A percentile compares a stretch with the other conserved stretches of the same genome.
Conservation (phyloP, 2,113 vertebrate species). For the Melierax canorus region DNA sequence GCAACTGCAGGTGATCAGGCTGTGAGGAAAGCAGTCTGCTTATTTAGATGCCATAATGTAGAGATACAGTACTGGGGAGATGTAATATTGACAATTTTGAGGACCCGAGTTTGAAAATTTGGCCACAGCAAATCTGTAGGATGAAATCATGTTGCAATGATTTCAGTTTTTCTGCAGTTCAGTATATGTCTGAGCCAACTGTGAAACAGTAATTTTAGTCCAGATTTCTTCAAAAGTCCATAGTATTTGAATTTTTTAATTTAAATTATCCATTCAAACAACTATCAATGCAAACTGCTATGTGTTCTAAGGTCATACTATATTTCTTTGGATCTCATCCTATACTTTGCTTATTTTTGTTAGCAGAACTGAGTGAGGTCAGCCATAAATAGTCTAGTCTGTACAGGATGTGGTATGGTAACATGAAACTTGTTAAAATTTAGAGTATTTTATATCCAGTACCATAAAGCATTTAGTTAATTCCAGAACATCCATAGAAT, state of each 20-base stretch:
- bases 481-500: not conserved
- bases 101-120: not conserved
- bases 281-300: not conserved
- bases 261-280: not conserved
- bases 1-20: not conserved
- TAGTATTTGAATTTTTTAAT: not conserved
- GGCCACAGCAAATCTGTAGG: not conserved
- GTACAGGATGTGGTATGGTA: not conserved
- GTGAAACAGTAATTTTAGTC: not conserved
- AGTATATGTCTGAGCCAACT: not conserved
- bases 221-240: fast-evolving
- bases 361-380: not conserved
- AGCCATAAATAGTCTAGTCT: not conserved
- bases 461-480: not conserved
- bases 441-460: not conserved
- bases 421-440: not conserved
- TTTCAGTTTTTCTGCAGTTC: not conserved
- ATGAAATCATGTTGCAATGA: not conserved
- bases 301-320: not conserved
- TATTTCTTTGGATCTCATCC: not conserved
- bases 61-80: not conserved
- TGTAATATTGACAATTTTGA: not conserved
- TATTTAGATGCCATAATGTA: not conserved
- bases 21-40: not conserved
- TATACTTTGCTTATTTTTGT: not conserved